Percentiles rank a stretch among this genome's conserved stretches.
Evolutionary conservation across 2,113 vertebrate genomes (phyloP).

Genomic region (Eulacestoma nigropectus): DNA sequence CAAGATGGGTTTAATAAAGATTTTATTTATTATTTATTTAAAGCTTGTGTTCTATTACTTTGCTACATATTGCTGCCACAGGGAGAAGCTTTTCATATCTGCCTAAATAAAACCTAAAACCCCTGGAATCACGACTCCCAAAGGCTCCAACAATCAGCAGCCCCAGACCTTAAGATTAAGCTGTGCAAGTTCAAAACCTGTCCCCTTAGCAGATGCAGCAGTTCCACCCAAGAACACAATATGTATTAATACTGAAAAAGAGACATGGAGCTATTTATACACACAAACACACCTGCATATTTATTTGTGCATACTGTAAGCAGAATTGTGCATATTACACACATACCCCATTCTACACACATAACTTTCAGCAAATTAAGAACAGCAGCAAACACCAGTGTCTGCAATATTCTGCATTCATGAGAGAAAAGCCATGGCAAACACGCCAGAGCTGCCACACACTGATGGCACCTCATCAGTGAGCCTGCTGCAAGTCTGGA

Average conservation of each 20-base stretch:
- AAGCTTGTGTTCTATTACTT: neutral
- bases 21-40: slow-evolving; percentile 35
- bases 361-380: neutral
- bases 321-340: neutral
- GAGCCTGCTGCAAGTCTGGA: neutral
- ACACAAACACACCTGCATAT: neutral
- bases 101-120: neutral
- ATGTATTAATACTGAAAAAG: neutral
- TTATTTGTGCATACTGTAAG: neutral
- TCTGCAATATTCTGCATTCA: neutral
- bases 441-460: fast-evolving
- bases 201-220: neutral
- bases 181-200: neutral
- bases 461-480: neutral
- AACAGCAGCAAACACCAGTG: neutral
- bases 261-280: neutral
- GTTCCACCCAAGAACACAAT: neutral
- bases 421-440: neutral
- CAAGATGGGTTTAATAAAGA: slow-evolving; percentile 38
- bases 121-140: neutral
- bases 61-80: neutral
- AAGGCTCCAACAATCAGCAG: neutral
- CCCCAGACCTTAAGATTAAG: neutral
- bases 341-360: too few relatives aligned
- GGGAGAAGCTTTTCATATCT: neutral